Base-by-base conservation (phyloP, 23 tunicate species). In the Ascidia mentula region DNA sequence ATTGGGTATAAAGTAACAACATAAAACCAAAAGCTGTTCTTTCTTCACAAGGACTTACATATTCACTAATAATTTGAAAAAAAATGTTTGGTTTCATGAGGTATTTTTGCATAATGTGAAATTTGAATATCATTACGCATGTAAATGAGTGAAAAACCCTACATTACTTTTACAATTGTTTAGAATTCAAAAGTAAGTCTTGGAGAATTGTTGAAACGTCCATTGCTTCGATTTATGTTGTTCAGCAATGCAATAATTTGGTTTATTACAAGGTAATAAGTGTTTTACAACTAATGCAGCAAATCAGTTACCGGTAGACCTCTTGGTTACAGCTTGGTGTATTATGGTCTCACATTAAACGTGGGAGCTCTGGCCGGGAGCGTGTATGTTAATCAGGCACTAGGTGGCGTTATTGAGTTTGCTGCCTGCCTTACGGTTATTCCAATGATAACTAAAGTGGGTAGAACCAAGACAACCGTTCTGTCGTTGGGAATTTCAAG, bases 321-420 rank as follows among this genome's bases (percentile, higher is more conserved):
- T n/a, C n/a, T n/a, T n/a, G 45, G 20, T 79, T 32, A 20, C 46
- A 79, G 83, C 32, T 9, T 79, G 83, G 45, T 61, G 6, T 79
- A 61, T 24, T 79, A 65, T 36, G 83, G 83, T 36, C 1, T 79
- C 7, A 34, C 18, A n/a, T 26, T 79, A 8, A 79, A 79, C 59
- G n/a, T 75, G 26, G 83, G 83, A 3, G 6, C 74, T 37, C 32
- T 79, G 45, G 83, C 53, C 18, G 74, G 83, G 37, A 79, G 65
- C 60, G 35, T 79, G 28, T 79, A 79, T 46, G 31, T 61, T 22
- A 79, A 69, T 36, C 38, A 79, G 61, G 83, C 83, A 46, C 31
- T 79, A 37, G 83, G 83, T 79, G 83, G 83, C 46, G 75, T 79
- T 6, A 6, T 79, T 30, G 83, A 79, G 59, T 32, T 61, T 31